Evolutionary conservation across 2,113 vertebrate genomes (phyloP).

Genomic region (Prionailurus viverrinus): DNA sequence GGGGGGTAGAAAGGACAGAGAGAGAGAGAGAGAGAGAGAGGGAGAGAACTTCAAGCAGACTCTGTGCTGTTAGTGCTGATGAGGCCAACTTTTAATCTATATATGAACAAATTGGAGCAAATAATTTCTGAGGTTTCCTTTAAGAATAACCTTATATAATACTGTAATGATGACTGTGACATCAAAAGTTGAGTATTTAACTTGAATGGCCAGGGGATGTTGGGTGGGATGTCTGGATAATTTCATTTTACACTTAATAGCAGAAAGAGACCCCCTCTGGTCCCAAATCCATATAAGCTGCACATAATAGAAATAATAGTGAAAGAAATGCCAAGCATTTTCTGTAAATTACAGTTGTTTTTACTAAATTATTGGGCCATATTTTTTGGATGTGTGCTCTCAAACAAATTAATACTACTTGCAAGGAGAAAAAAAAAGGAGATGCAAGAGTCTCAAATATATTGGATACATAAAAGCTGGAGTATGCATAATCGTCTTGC

Average conservation of each 20-base stretch:
- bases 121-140: neutral
- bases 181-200: neutral
- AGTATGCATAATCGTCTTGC: conserved; percentile 86
- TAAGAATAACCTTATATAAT: conserved; percentile 1
- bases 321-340: conserved; percentile 78
- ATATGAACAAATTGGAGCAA: neutral
- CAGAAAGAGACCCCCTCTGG: neutral
- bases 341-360: conserved; percentile 82
- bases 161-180: neutral
- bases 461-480: conserved; percentile 86
- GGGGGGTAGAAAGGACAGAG: too few relatives aligned
- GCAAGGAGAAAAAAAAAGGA: conserved; percentile 31
- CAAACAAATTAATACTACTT: conserved; percentile 85
- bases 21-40: too few relatives aligned
- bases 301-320: conserved; percentile 75
- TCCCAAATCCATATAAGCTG: conserved; percentile 74
- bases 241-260: conserved; percentile 46
- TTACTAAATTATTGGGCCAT: conserved; percentile 76
- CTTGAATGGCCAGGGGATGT: neutral
- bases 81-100: neutral
- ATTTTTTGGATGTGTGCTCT: conserved; percentile 84
- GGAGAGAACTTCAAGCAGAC: too few relatives aligned
- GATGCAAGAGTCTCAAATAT: conserved; percentile 83
- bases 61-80: too few relatives aligned
- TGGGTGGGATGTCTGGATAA: conserved; percentile 7